Evolutionary conservation across 1,140 invertebrate species (phyloP).

Genomic region (Cyclina sinensis): DNA sequence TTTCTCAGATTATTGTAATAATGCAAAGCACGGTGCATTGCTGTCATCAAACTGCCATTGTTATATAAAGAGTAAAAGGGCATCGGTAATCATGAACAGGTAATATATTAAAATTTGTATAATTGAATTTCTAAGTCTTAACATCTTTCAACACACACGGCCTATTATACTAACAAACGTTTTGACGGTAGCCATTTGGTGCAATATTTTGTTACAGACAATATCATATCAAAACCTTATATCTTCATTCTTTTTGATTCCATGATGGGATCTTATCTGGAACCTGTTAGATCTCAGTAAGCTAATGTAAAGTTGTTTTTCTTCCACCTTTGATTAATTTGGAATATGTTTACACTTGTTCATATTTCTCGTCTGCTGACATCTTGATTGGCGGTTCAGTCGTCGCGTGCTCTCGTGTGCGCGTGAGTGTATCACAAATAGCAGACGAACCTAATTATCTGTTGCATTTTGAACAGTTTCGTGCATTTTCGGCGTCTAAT

Average conservation of each 20-base stretch:
- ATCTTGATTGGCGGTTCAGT: slow-evolving; percentile 66
- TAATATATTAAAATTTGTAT: too few relatives aligned
- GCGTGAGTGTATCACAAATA: slow-evolving; percentile 61
- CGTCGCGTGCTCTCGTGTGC: slow-evolving; percentile 59
- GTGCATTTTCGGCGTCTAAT: slow-evolving; percentile 51
- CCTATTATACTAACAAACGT: not conserved
- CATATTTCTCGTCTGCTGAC: slow-evolving; percentile 58
- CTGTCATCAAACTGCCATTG: too few relatives aligned
- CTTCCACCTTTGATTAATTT: slow-evolving; percentile 59
- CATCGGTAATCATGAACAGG: too few relatives aligned
- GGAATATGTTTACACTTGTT: slow-evolving; percentile 59
- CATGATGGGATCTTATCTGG: slow-evolving; percentile 45
- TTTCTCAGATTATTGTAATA: too few relatives aligned
- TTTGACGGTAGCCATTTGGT: slow-evolving; percentile 39
- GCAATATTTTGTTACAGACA: slow-evolving; percentile 40
- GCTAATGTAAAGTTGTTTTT: slow-evolving; percentile 64
- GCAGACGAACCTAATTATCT: slow-evolving; percentile 31
- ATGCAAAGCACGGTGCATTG: too few relatives aligned
- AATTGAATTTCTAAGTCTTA: too few relatives aligned
- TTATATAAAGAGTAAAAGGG: too few relatives aligned
- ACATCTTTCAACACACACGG: too few relatives aligned
- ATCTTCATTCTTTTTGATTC: slow-evolving; percentile 35
- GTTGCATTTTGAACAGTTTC: slow-evolving; percentile 26
- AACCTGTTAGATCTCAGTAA: slow-evolving; percentile 38
- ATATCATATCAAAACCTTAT: slow-evolving; percentile 29